Evolutionary conservation across 37 sponge, comb jelly and placozoan genomes (phyloP), one percentile per base, ranked within the genome.

Genomic region (Mnemiopsis leidyi): DNA sequence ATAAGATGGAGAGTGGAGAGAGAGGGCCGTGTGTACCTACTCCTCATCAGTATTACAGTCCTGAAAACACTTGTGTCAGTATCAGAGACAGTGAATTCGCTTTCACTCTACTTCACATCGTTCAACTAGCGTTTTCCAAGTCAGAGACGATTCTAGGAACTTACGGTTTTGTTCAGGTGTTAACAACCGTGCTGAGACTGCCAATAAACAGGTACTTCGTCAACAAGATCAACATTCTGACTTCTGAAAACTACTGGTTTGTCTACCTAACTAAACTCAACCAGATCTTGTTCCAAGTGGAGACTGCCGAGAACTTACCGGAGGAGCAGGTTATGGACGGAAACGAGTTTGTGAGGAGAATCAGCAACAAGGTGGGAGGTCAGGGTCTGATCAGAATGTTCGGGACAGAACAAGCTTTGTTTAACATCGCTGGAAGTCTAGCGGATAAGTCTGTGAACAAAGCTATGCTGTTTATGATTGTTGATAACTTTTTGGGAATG

Each of bases 201-300:
- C 90, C 90, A n/a, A 16, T 85, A 2, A 85, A 85, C 90, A 39
- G 90, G 7, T 85, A 40, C 36, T 40, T 85, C 24, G 29, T 85
- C 61, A 85, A 85, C 48, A 85, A 85, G 35, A 40, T 85, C n/a
- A 85, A 85, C 30, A 35, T n/a, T 39, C 90, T 85, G 30, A 40
- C 90, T 1, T 85, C 90, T 21, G 90, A 85, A 28, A 40, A 40
- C 61, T 85, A 85, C 35, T 28, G 32, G 40, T 85, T 85, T 85
- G 61, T 85, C 0, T 85, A 85, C 61, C 40, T 85, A 39, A 40
- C 90, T n/a, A 85, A 85, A 40, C 90, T 85, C n/a, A 85, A 85
- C 29, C 40, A 33, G 25, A 36, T 85, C 24, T 1, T 85, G 2
- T 85, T 85, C 29, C 61, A 85, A 25, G 39, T 36, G 40, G 90